Percentiles rank a stretch among this genome's conserved stretches.
These are phyloP conservation scores for Diogma glabrata DNA, from an alignment of 2,888 invertebrate genomes.

Conservation along the genomic window DNA sequence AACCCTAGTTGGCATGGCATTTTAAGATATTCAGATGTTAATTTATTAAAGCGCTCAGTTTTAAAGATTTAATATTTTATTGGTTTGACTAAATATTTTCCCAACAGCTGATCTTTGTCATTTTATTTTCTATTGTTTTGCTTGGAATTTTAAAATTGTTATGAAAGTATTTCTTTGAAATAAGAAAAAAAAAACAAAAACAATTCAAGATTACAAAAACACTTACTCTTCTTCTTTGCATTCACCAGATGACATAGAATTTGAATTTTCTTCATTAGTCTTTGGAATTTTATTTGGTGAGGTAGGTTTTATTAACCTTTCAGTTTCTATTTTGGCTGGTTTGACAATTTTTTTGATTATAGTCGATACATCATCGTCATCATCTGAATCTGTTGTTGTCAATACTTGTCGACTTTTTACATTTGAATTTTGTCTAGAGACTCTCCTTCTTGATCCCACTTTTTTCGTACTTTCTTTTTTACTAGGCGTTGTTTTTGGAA, in stretches of 20 bases:
- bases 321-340: neutral
- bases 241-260: conserved; percentile 5
- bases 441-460: conserved; percentile 21
- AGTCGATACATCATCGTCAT: conserved; percentile 19
- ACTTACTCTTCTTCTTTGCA: too few species aligned
- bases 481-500: conserved; percentile 11
- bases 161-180: too few species aligned
- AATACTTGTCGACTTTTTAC: conserved; percentile 25
- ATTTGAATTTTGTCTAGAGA: conserved; percentile 25
- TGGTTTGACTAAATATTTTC: too few species aligned
- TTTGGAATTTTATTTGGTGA: neutral
- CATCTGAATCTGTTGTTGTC: conserved; percentile 21
- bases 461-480: conserved; percentile 17
- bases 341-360: conserved; percentile 14
- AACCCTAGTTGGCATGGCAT: too few species aligned
- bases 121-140: too few species aligned
- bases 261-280: conserved; percentile 9
- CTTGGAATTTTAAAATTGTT: too few species aligned
- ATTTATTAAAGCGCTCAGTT: too few species aligned
- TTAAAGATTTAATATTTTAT: too few species aligned
- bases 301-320: neutral
- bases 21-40: too few species aligned
- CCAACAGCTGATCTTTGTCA: too few species aligned
- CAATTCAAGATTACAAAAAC: too few species aligned
- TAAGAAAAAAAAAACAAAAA: too few species aligned